Evolutionary conservation across 2,113 vertebrate genomes (phyloP).

Genomic region (Charina bottae): DNA sequence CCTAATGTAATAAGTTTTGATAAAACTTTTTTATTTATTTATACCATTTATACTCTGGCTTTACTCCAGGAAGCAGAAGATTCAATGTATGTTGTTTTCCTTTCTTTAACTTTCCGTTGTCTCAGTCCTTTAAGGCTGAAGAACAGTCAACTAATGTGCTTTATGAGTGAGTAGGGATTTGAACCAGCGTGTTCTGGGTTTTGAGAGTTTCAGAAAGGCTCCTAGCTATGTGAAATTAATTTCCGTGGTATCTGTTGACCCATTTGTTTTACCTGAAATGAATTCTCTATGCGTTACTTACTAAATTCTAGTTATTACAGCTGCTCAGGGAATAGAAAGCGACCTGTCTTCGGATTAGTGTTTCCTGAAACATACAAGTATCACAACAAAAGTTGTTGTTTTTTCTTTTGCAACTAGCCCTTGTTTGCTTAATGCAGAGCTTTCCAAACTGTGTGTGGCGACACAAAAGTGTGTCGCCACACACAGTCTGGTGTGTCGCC

Average conservation of each 20-base stretch:
- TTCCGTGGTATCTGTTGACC: background rate
- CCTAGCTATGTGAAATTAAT: background rate
- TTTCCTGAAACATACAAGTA: constrained; percentile 51
- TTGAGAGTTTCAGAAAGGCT: background rate
- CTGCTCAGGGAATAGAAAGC: no score
- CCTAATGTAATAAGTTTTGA: background rate
- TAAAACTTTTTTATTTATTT: background rate
- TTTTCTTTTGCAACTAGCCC: background rate
- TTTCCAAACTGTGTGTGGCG: no score
- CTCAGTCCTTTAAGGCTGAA: background rate
- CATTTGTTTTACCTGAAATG: no score
- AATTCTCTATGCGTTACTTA: no score
- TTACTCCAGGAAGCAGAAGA: background rate
- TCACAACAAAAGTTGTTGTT: background rate
- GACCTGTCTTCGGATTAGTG: no score
- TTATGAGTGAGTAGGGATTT: background rate
- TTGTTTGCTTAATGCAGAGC: background rate
- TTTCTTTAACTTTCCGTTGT: background rate
- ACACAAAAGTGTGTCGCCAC: no score
- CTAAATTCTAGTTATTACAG: no score
- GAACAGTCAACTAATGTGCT: background rate
- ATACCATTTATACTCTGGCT: background rate
- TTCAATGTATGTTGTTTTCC: background rate
- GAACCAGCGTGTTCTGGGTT: background rate
- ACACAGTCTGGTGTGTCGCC: no score